A percentile compares a stretch with the other conserved stretches of the same genome.
Conservation (phyloP, 2,113 vertebrate genomes). For the Eurystomus gularis region DNA sequence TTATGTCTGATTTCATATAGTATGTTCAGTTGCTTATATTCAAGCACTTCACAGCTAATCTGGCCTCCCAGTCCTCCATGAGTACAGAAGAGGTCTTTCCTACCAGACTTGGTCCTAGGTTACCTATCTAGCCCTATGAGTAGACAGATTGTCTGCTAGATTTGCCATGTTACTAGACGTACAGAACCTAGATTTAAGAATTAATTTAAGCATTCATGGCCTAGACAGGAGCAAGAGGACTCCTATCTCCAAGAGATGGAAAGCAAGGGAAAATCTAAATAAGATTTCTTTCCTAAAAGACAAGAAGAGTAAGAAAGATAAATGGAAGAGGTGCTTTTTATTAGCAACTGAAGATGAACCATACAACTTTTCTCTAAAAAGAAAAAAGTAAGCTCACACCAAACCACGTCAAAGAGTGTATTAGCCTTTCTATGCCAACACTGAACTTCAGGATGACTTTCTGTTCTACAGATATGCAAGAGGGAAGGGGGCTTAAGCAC, state of each 20-base stretch:
- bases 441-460: background rate
- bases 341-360: background rate
- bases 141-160: fast-evolving
- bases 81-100: background rate
- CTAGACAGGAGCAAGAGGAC: background rate
- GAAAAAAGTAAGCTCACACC: background rate
- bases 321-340: background rate
- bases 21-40: background rate
- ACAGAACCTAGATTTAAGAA: background rate
- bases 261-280: background rate
- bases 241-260: background rate
- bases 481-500: background rate
- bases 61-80: background rate
- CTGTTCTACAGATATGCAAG: background rate
- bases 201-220: background rate
- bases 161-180: background rate
- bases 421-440: background rate
- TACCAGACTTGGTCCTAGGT: background rate
- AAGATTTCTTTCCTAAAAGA: background rate
- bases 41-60: background rate
- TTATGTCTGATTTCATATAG: background rate
- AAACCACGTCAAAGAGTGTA: background rate
- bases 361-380: background rate
- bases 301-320: background rate
- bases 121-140: background rate